A percentile compares a stretch with the other conserved stretches of the same genome.
phyloP scores from a whole-genome alignment of 2,797 vertebrate species.

The Denticeps clupeoides region DNA sequence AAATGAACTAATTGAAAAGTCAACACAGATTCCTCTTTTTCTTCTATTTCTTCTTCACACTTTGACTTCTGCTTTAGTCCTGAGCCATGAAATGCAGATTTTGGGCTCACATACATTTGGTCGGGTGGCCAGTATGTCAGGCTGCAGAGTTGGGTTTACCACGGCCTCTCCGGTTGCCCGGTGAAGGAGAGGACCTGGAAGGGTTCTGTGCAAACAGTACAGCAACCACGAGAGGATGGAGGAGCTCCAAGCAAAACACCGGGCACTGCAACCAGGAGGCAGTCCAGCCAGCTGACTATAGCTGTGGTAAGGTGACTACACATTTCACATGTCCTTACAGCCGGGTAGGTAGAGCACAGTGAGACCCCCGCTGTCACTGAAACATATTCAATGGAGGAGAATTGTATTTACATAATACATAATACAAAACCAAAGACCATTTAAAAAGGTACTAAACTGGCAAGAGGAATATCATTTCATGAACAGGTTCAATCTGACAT shows the following conservation, averaged over 20 bases:
- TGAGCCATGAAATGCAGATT: too few species aligned
- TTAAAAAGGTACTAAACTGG: too few species aligned
- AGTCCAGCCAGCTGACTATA: conserved; percentile 7
- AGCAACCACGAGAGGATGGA: conserved; percentile 28
- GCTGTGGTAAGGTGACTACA: conserved; percentile 28
- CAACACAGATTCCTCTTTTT: too few species aligned
- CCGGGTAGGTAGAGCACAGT: too few species aligned
- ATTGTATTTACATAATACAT: too few species aligned
- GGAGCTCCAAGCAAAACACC: conserved; percentile 44
- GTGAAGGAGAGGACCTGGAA: conserved; percentile 29
- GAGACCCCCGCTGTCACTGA: too few species aligned
- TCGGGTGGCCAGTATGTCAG: conserved; percentile 14
- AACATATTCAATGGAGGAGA: too few species aligned
- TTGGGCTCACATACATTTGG: too few species aligned
- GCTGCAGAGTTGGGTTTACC: conserved; percentile 17
- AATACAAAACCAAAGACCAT: too few species aligned
- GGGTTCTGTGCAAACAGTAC: conserved; percentile 32
- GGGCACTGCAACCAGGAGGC: conserved; percentile 30
- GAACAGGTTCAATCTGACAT: too few species aligned
- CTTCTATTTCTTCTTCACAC: too few species aligned
- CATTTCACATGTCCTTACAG: conserved; percentile 21
- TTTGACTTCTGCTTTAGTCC: conserved; percentile 8
- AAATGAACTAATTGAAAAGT: conserved; percentile 7
- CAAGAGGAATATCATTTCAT: too few species aligned
- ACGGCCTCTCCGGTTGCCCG: conserved; percentile 20